These are phyloP conservation scores for Automeris io DNA, from an alignment of 2,888 invertebrate species.

Conservation along the genomic window DNA sequence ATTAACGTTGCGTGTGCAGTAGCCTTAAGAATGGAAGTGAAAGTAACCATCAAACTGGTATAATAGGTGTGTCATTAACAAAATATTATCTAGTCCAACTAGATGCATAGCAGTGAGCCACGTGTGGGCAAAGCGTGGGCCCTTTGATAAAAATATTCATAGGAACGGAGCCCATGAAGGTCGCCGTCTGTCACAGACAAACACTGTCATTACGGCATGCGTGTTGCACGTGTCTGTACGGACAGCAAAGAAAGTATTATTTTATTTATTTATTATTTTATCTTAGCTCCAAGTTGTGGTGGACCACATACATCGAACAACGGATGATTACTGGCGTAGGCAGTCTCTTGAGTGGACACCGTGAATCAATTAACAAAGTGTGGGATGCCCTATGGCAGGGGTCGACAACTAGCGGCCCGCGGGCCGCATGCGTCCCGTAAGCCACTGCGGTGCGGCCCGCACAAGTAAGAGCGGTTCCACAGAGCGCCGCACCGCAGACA, in stretches of 20 bases:
- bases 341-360: too few species aligned
- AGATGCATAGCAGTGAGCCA: slow-evolving; percentile 21
- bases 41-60: background rate
- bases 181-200: slow-evolving; percentile 31
- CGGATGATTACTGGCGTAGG: too few species aligned
- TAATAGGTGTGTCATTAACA: slow-evolving; percentile 10
- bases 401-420: too few species aligned
- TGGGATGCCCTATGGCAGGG: too few species aligned
- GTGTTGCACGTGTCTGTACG: slow-evolving; percentile 51
- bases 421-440: too few species aligned
- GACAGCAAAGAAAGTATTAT: slow-evolving; percentile 17
- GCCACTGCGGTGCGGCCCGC: too few species aligned
- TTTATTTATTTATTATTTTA: background rate
- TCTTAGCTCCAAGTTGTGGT: slow-evolving; percentile 5
- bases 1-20: too few species aligned
- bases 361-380: too few species aligned
- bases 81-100: slow-evolving; percentile 19
- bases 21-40: background rate
- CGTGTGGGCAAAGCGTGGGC: slow-evolving; percentile 25
- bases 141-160: slow-evolving; percentile 35
- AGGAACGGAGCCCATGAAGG: slow-evolving; percentile 33
- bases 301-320: slow-evolving; percentile 1
- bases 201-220: slow-evolving; percentile 52
- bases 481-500: too few species aligned
- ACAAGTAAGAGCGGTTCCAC: too few species aligned